Base-by-base conservation (phyloP, 1,140 invertebrate species). In the Nasonia giraulti region DNA sequence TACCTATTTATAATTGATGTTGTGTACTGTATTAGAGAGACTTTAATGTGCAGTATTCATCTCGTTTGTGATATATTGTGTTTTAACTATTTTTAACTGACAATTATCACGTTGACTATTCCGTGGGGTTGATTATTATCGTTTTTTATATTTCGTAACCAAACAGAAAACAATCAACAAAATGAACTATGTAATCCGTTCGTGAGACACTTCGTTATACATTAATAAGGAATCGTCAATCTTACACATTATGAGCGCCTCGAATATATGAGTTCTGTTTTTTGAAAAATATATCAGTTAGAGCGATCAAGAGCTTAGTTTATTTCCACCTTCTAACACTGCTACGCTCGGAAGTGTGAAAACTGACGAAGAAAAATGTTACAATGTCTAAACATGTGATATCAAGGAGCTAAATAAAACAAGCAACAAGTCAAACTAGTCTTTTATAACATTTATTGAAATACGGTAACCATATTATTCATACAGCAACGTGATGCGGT, bases 371-470 rank as follows among this genome's bases (percentile, higher is more conserved):
- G 14, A 50, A 50, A 50, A 50, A 12, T 50, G 11, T 50, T 50
- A 50, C 1, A 44, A 10, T 44, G 40, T 44, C 47, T 50, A 12
- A 50, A 50, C 12, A 50, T 17, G 14, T 50, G 47, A 50, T 17
- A 50, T 17, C 47, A 10, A 14, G 47, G 6, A 55, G 20, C 20
- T 71, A 75, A 76, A 71, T 71, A 37, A 74, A 79, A 81, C 47
- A 85, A 86, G 77, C 84, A 84, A 82, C 66, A 84, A 62, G 40
- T 71, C 68, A 69, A 50, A 14, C 23, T 76, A 31, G 33, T 85
- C 76, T 79, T 80, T 82, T 80, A 80, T 84, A 87, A 86, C 84
- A 87, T 87, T 87, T 87, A 87, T 87, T 87, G 40, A n/a, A 81
- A 84, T 85, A 83, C 69, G 62, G 14, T 80, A 87, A 85, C 62